These are phyloP conservation scores for Pseudomyrmex concolor DNA, from an alignment of 1,140 invertebrate species.

Conservation along the genomic window DNA sequence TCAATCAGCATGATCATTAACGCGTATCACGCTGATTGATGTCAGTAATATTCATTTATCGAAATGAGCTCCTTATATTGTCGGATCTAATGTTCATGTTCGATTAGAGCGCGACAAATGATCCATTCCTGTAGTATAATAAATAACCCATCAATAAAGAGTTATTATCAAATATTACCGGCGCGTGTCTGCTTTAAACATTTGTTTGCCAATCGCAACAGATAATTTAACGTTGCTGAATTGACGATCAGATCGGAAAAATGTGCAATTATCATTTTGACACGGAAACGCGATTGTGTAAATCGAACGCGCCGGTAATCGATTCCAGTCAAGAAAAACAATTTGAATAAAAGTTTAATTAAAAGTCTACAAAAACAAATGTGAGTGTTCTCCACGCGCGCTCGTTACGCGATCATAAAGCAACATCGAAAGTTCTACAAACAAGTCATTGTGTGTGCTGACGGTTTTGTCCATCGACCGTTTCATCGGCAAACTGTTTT, in stretches of 20 bases:
- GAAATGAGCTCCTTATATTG: not conserved
- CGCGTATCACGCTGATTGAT: too few relatives aligned
- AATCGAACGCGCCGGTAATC: not conserved
- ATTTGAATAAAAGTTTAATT: conserved; percentile 31
- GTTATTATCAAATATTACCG: not conserved
- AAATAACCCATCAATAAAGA: not conserved
- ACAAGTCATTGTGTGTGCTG: not conserved
- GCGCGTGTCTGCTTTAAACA: not conserved
- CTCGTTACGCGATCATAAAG: not conserved
- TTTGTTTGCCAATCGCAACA: too few relatives aligned
- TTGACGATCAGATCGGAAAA: not conserved
- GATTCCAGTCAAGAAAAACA: not conserved
- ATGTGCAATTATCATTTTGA: not conserved
- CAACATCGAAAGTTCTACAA: not conserved
- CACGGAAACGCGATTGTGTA: not conserved
- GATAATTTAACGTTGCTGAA: not conserved
- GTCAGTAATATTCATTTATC: not conserved
- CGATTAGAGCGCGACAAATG: not conserved
- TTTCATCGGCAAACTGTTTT: conserved; percentile 10
- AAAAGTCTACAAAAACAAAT: conserved; percentile 10
- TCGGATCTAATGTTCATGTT: not conserved
- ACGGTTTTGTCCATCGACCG: not conserved
- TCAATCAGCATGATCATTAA: not conserved
- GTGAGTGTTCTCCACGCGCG: not conserved
- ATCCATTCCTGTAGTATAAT: not conserved